Conservation (phyloP, 2,797 vertebrate species). For the Coregonus sp. region DNA sequence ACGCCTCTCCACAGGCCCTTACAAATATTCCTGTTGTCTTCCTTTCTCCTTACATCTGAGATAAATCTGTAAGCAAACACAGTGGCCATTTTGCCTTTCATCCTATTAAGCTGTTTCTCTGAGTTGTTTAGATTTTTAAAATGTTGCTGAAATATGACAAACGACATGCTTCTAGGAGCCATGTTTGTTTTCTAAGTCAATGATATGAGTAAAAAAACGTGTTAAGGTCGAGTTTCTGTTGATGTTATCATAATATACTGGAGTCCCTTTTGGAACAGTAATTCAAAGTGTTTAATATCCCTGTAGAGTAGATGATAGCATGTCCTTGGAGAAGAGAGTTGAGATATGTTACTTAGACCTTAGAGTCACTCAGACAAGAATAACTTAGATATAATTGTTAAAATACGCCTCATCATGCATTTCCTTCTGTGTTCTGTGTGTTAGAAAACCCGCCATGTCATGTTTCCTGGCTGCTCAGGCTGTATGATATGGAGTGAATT, state of each 20-base stretch:
- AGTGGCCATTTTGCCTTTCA: not conserved
- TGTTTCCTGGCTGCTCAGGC: slow-evolving; percentile 3
- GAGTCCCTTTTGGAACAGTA: not conserved
- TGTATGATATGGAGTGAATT: not conserved
- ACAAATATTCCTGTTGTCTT: not conserved
- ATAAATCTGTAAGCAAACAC: not conserved
- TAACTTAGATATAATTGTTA: slow-evolving; percentile 13
- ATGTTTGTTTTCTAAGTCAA: not conserved
- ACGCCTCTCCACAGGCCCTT: not conserved
- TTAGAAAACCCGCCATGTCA: slow-evolving; percentile 17
- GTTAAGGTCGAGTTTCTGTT: not conserved
- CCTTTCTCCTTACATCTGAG: not conserved
- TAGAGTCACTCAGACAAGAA: slow-evolving; percentile 1
- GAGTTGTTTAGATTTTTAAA: not conserved
- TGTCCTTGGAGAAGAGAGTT: not conserved
- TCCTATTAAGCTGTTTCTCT: not conserved
- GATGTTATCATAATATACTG: not conserved
- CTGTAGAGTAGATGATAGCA: not conserved
- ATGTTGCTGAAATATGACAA: not conserved
- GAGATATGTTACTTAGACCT: not conserved
- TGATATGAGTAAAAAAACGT: not conserved
- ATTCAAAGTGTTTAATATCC: not conserved
- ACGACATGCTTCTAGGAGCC: not conserved
- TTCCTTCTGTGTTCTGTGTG: not conserved
- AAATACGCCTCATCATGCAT: slow-evolving; percentile 4